These are phyloP conservation scores for Jordanella pulchra DNA, from an alignment of 2,797 vertebrate species.

Conservation along the genomic window DNA sequence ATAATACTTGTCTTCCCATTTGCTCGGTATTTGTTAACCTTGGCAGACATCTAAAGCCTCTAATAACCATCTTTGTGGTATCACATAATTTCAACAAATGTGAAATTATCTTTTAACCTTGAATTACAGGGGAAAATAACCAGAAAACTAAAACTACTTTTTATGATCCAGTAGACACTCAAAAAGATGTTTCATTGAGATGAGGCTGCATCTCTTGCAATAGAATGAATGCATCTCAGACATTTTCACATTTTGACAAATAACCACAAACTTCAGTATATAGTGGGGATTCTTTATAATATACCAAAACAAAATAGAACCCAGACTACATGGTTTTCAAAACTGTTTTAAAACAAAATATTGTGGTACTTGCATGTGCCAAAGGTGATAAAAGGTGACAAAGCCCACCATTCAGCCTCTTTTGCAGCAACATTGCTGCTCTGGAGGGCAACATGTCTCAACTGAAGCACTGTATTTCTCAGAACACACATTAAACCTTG, in stretches of 20 bases:
- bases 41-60: constrained; percentile 28
- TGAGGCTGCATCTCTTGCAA: constrained; percentile 7
- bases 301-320: not conserved
- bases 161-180: not conserved
- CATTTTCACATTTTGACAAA: not conserved
- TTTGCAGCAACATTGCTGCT: no score
- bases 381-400: no score
- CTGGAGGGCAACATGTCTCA: no score
- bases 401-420: no score
- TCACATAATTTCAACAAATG: constrained; percentile 30
- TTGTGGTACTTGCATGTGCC: not conserved
- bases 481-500: no score
- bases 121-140: constrained; percentile 17
- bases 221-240: not conserved
- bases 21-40: constrained; percentile 53
- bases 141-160: constrained; percentile 1
- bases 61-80: constrained; percentile 26
- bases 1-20: constrained; percentile 54
- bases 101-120: constrained; percentile 40
- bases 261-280: not conserved
- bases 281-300: not conserved
- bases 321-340: not conserved
- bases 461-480: no score
- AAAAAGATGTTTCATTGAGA: not conserved
- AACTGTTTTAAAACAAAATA: not conserved